Evolutionary conservation across 2,888 invertebrate species (phyloP).

Genomic region (Leptinotarsa haldemani): DNA sequence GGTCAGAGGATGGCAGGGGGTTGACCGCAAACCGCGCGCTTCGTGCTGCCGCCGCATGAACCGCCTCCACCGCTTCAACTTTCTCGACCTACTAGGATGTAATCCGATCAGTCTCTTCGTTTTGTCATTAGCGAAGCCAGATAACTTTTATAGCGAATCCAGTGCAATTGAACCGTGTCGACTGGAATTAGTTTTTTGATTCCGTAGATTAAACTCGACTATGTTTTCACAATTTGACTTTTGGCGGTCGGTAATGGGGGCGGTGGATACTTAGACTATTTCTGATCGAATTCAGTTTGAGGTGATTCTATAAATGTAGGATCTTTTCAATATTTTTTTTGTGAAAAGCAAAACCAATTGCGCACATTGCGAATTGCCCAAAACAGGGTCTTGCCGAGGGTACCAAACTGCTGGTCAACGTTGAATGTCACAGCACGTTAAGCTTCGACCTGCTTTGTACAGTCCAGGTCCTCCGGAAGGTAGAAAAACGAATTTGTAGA

Average conservation of each 20-base stretch:
- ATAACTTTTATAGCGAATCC: slow-evolving; percentile 36
- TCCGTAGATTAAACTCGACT: not conserved
- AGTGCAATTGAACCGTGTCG: slow-evolving; percentile 12
- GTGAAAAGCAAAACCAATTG: too few species aligned
- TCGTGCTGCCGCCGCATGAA: slow-evolving; percentile 21
- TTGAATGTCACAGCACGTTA: too few species aligned
- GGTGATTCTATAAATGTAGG: too few species aligned
- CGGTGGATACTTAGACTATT: not conserved
- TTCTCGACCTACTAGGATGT: slow-evolving; percentile 44
- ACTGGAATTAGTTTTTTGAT: slow-evolving; percentile 12
- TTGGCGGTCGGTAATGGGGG: not conserved
- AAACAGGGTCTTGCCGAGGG: too few species aligned
- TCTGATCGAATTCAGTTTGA: too few species aligned
- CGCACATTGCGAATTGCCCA: too few species aligned
- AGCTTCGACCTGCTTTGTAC: too few species aligned
- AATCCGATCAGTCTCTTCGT: slow-evolving; percentile 47
- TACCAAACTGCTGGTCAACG: too few species aligned
- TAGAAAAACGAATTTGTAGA: too few species aligned
- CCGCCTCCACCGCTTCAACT: slow-evolving; percentile 44
- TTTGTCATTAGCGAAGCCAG: slow-evolving; percentile 47
- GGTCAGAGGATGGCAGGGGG: slow-evolving; percentile 28
- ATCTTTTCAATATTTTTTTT: too few species aligned
- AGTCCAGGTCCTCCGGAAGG: too few species aligned
- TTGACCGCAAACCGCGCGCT: slow-evolving; percentile 25
- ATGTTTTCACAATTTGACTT: not conserved